phyloP scores from a whole-genome alignment of 2,113 vertebrate genomes.

The Gavialis gangeticus region DNA sequence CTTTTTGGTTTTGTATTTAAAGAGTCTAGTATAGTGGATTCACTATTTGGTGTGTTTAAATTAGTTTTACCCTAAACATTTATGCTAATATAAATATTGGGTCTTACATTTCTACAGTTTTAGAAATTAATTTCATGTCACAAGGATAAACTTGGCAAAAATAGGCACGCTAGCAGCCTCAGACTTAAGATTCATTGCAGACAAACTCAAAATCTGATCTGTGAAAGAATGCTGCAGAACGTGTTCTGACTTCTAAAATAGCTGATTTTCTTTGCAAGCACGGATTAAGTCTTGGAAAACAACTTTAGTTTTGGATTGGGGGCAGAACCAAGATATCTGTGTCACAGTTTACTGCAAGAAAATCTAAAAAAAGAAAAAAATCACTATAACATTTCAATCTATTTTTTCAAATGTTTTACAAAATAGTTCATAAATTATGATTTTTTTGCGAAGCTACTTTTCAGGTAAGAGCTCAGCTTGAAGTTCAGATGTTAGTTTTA shows the following conservation, averaged over 20 bases:
- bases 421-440: rapidly evolving
- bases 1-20: not conserved
- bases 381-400: conserved; percentile 7
- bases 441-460: conserved; percentile 33
- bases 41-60: conserved; percentile 44
- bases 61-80: conserved; percentile 60
- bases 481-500: conserved; percentile 9
- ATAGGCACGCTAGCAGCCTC: conserved; percentile 13
- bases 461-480: conserved; percentile 13
- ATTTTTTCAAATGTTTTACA: not conserved
- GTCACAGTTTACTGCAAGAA: not conserved
- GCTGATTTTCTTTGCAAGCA: conserved; percentile 27
- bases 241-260: conserved; percentile 55
- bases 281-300: conserved; percentile 36
- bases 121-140: conserved; percentile 59
- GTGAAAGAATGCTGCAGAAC: not conserved
- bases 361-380: not conserved
- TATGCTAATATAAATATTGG: conserved; percentile 61
- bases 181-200: conserved; percentile 61
- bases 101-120: conserved; percentile 53
- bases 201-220: conserved; percentile 59
- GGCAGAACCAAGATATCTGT: not conserved
- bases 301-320: not conserved
- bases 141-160: conserved; percentile 64
- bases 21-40: not conserved